Conservation (phyloP, 2,113 vertebrate species). For the Tachuris rubrigastra region DNA sequence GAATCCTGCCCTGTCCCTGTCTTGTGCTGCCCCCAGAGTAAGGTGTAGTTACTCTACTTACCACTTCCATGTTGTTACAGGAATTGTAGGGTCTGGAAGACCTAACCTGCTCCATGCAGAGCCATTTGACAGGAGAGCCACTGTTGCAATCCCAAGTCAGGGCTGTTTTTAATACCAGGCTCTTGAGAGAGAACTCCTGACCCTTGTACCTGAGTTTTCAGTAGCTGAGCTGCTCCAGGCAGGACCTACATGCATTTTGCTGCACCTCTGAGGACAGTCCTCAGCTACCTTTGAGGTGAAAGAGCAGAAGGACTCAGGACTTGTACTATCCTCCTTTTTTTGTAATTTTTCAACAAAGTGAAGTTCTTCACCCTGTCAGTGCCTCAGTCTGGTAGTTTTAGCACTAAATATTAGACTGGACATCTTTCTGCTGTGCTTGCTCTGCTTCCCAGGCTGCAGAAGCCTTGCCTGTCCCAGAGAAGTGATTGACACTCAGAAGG, state of each 20-base stretch:
- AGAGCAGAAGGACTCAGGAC: background rate
- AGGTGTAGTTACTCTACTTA: background rate
- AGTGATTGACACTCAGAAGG: background rate
- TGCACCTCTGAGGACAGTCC: background rate
- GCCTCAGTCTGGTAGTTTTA: background rate
- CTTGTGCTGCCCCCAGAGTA: background rate
- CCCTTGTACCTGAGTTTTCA: background rate
- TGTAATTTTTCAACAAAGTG: background rate
- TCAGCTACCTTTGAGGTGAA: background rate
- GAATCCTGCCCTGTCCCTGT: background rate
- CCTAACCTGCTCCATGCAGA: background rate
- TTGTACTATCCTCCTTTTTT: background rate
- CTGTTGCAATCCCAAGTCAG: background rate
- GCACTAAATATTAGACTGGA: background rate
- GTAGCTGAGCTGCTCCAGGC: background rate
- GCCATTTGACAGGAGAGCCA: background rate
- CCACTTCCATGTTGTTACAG: rapidly evolving
- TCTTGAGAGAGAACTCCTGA: background rate
- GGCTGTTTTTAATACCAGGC: background rate
- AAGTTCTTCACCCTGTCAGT: background rate
- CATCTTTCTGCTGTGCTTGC: background rate
- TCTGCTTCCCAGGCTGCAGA: background rate
- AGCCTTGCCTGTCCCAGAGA: background rate
- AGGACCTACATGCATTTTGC: background rate
- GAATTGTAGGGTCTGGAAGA: rapidly evolving